phyloP scores from a whole-genome alignment of 2,113 vertebrate species.

The Stercorarius parasiticus region DNA sequence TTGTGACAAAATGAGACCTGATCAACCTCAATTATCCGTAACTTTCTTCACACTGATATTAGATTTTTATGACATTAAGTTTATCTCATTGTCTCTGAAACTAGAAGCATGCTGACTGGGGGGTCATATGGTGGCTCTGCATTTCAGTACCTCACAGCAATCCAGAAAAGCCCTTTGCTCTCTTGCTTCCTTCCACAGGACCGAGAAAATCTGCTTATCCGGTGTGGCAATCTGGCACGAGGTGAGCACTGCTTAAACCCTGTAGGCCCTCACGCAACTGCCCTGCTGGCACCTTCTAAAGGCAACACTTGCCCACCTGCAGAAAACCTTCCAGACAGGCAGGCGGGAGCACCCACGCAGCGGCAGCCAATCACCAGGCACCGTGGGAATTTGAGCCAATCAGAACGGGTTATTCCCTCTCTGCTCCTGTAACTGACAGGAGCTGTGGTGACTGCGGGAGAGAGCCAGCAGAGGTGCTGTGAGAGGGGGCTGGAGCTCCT shows the following conservation, averaged over 20 bases:
- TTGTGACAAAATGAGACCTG: neutral
- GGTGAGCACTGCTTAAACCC: fast-evolving
- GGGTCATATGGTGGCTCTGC: too few species aligned
- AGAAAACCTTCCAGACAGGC: neutral
- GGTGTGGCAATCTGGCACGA: fast-evolving
- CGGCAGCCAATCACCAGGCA: neutral
- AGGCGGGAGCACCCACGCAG: fast-evolving
- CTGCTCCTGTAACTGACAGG: neutral
- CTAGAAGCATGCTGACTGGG: neutral
- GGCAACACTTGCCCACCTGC: fast-evolving
- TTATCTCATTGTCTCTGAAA: neutral
- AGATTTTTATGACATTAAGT: neutral
- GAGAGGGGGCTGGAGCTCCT: fast-evolving
- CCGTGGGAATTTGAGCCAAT: neutral
- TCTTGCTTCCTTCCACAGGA: neutral
- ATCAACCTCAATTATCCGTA: too few species aligned
- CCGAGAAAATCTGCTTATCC: fast-evolving
- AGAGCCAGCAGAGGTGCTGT: fast-evolving
- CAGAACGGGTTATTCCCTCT: fast-evolving
- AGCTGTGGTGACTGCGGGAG: too few species aligned
- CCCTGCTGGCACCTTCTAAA: neutral
- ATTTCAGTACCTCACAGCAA: neutral
- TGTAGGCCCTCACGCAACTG: fast-evolving
- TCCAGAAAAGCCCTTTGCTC: neutral
- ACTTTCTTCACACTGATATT: neutral